Conservation (phyloP, 53 echinoderm and acorn worm genomes). For the Glandiceps talaboti region DNA sequence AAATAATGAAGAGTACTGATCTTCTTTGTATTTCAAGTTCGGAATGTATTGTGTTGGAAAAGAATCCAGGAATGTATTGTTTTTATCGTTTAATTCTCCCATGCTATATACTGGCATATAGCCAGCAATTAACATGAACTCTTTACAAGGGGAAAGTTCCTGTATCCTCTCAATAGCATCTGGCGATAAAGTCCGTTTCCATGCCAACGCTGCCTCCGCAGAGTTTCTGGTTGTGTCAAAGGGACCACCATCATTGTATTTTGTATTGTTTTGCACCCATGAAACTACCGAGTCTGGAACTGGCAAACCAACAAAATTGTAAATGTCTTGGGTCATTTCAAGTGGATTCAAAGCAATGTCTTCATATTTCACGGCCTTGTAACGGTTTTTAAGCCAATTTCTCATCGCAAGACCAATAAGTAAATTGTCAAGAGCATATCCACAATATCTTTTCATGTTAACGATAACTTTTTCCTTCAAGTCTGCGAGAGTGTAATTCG, state of each 20-base stretch:
- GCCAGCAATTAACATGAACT: neutral
- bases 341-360: neutral
- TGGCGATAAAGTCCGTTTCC: neutral
- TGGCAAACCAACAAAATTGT: neutral
- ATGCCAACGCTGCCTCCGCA: neutral
- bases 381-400: neutral
- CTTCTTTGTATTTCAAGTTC: neutral
- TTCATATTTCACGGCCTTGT: neutral
- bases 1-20: neutral
- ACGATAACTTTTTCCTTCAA: neutral
- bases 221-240: neutral
- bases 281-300: neutral
- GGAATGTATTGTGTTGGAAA: neutral
- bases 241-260: neutral
- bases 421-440: neutral
- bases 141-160: neutral
- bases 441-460: neutral
- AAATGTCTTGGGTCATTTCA: neutral
- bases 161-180: neutral
- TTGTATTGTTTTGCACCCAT: neutral
- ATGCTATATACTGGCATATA: neutral
- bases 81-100: neutral
- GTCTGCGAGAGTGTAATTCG: neutral
- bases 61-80: neutral
- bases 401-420: neutral